Base-by-base conservation (phyloP, 2,113 vertebrate genomes). In the Lethenteron reissneri region DNA sequence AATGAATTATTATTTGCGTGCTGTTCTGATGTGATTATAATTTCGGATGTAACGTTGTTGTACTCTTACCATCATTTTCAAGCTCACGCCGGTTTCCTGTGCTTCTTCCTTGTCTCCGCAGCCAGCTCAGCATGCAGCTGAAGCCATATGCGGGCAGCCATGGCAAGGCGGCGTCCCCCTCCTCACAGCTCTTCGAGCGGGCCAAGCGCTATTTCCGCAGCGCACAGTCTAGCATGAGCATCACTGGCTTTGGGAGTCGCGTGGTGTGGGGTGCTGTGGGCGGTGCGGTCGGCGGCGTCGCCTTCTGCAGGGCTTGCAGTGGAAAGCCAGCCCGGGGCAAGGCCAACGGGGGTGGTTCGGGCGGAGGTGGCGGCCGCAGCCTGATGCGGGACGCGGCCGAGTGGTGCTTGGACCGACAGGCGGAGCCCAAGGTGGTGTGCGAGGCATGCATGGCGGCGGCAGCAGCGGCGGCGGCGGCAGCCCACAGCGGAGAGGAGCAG, bases 401-500 rank as follows among this genome's bases (percentile, higher is more conserved):
- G 41, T 41, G 41, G 41, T 41, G 41, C 41, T 41, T 41, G 41
- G 64, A 68, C 64, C n/a, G 25, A n/a, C 25, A 25, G n/a, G 25
- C n/a, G 9, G 64, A 68, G 64, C 64, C n/a, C n/a, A 68, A 25
- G 64, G 64, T 25, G n/a, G 64, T 11, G 25, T 68, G 64, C 25
- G n/a, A n/a, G 25, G 64, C 25, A 10, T 68, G 64, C 25, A 17
- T 68, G n/a, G 25, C n/a, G n/a, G 64, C 25, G n/a, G 41, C 41
- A 7, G 41, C 41, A 7, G 41, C 41, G 41, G 41, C 41, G 41
- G 41, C 41, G 41, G 41, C 41, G 41, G 41, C 41, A 7, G 41
- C 41, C 41, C 41, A 41, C 41, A 41, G 6, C 41, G 41, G 41
- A 41, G 88, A 88, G 17, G 91, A 96, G 41, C 89, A 88, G 0